Evolutionary conservation across 2,888 invertebrate species (phyloP).

Genomic region (Lithophane socia): DNA sequence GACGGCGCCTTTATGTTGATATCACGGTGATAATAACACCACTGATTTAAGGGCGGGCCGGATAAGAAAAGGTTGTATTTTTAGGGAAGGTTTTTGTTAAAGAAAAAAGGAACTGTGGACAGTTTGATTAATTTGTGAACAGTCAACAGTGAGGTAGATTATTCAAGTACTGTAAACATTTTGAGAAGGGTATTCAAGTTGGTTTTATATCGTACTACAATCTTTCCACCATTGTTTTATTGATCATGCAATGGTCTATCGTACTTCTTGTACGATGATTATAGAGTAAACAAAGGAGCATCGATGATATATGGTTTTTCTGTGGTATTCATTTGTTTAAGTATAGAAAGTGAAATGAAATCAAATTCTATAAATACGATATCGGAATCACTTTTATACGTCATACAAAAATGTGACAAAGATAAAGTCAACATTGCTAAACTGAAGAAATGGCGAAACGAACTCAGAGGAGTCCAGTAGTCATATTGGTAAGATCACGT

Average conservation of each 20-base stretch:
- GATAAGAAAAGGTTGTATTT: constrained; percentile 48
- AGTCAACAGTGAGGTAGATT: not conserved
- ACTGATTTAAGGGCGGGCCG: constrained; percentile 55
- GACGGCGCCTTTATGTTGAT: constrained; percentile 48
- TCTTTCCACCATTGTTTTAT: not conserved
- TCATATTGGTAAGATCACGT: too few relatives aligned
- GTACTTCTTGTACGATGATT: not conserved
- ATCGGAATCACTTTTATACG: not conserved
- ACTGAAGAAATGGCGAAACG: not conserved
- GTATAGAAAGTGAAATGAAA: not conserved
- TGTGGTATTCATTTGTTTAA: not conserved
- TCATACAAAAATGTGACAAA: too few relatives aligned
- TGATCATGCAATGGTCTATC: not conserved
- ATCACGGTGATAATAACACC: constrained; percentile 63
- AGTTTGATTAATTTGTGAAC: constrained; percentile 26
- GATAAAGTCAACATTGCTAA: too few relatives aligned
- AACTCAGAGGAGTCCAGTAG: not conserved
- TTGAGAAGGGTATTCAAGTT: not conserved
- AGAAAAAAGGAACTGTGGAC: not conserved
- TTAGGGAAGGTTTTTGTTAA: not conserved
- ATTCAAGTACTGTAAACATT: not conserved
- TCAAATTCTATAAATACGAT: not conserved
- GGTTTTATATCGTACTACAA: not conserved
- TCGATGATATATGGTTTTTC: not conserved
- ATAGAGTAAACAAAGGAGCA: not conserved